phyloP scores from a whole-genome alignment of 2,888 invertebrate species.

The Sisyra nigra region DNA sequence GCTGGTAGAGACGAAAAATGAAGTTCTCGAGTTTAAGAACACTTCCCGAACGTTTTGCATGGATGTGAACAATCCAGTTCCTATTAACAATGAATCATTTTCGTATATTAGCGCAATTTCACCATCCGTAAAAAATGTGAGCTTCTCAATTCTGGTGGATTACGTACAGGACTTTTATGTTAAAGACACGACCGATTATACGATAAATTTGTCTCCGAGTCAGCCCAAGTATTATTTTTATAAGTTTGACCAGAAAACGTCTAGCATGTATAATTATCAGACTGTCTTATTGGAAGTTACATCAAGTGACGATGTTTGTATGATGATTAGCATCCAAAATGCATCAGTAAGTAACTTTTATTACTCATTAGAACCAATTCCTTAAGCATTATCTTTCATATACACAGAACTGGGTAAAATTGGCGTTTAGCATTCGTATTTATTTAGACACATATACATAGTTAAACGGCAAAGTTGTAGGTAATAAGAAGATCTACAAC shows the following conservation, averaged over 20 bases:
- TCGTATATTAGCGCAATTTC: slow-evolving; percentile 19
- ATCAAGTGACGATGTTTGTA: slow-evolving; percentile 49
- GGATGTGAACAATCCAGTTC: slow-evolving; percentile 22
- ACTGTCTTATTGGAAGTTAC: slow-evolving; percentile 43
- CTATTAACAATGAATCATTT: background rate
- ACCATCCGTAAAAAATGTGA: slow-evolving; percentile 42
- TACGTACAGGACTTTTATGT: slow-evolving; percentile 43
- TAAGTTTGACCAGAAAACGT: slow-evolving; percentile 23
- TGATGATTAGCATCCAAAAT: slow-evolving; percentile 64
- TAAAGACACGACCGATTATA: slow-evolving; percentile 25
- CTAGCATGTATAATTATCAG: slow-evolving; percentile 16
- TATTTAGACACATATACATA: too few species aligned
- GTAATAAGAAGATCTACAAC: too few species aligned
- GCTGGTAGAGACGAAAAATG: slow-evolving; percentile 30
- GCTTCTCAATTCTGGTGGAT: slow-evolving; percentile 40
- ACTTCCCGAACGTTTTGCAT: slow-evolving; percentile 45
- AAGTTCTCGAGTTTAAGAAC: slow-evolving; percentile 31
- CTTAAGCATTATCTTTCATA: too few species aligned
- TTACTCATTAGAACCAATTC: too few species aligned
- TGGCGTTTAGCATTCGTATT: too few species aligned
- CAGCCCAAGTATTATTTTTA: slow-evolving; percentile 37
- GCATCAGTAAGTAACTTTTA: slow-evolving; percentile 37
- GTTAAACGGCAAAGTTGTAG: too few species aligned
- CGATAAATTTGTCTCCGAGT: slow-evolving; percentile 29
- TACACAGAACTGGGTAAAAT: too few species aligned